These are phyloP conservation scores for Orgyia antiqua DNA, from an alignment of 2,888 invertebrate species.

Conservation along the genomic window DNA sequence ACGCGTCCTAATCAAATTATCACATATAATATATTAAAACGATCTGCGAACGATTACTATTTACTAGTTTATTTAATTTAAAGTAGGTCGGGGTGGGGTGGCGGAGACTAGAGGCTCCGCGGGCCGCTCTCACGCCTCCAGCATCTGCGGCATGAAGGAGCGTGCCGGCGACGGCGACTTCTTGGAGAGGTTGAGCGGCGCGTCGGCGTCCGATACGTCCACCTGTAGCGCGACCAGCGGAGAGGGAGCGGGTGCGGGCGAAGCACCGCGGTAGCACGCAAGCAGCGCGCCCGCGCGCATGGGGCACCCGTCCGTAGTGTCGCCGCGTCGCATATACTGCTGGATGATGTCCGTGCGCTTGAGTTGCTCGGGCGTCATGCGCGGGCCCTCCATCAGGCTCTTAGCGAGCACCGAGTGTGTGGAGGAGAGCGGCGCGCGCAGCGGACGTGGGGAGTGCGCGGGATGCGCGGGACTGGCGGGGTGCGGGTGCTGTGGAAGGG, in stretches of 20 bases:
- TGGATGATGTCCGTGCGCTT: conserved; percentile 95
- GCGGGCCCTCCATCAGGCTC: conserved; percentile 94
- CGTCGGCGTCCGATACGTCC: conserved; percentile 90
- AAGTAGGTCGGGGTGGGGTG: conserved; percentile 74
- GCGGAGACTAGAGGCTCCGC: conserved; percentile 73
- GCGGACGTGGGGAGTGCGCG: conserved; percentile 76
- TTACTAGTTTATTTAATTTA: conserved; percentile 72
- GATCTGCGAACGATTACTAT: conserved; percentile 77
- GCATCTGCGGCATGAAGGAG: conserved; percentile 80
- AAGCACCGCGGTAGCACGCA: conserved; percentile 56
- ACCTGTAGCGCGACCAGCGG: conserved; percentile 77
- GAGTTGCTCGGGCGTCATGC: conserved; percentile 95
- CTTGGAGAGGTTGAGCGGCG: conserved; percentile 94
- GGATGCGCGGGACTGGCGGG: conserved; percentile 55
- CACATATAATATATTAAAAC: conserved; percentile 84
- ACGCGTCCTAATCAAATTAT: conserved; percentile 79
- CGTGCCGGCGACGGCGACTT: conserved; percentile 81
- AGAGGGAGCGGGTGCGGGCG: conserved; percentile 69
- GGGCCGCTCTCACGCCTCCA: conserved; percentile 80
- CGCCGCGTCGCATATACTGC: conserved; percentile 92
- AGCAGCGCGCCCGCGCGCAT: conserved; percentile 54
- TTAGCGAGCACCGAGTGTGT: conserved; percentile 94
- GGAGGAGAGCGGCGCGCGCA: conserved; percentile 83
- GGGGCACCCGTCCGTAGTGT: conserved; percentile 69
- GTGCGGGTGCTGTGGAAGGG: conserved; percentile 72